These are phyloP conservation scores for Cygnus atratus DNA, from an alignment of 2,113 vertebrate species.

Conservation along the genomic window DNA sequence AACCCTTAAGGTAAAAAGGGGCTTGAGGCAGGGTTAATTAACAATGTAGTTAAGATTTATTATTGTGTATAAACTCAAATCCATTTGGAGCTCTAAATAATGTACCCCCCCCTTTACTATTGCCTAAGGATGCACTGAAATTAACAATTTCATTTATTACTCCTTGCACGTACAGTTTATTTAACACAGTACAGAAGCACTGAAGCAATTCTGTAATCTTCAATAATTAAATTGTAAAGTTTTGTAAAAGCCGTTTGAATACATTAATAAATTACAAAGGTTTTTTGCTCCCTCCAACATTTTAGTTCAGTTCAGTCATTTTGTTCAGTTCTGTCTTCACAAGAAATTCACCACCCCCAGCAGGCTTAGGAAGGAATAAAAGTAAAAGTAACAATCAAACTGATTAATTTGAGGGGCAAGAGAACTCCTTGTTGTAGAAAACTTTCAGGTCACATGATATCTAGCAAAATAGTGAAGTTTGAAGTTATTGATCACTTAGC, in stretches of 20 bases:
- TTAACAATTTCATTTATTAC: slow-evolving; percentile 65
- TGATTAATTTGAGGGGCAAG: slow-evolving; percentile 30
- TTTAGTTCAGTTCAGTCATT: slow-evolving; percentile 9
- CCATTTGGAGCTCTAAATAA: slow-evolving; percentile 60
- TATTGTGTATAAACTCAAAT: slow-evolving; percentile 55
- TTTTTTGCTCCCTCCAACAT: slow-evolving; percentile 8
- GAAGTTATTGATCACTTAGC: neutral
- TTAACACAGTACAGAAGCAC: slow-evolving; percentile 44
- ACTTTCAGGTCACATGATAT: neutral
- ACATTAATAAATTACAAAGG: slow-evolving; percentile 54
- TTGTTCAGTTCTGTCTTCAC: slow-evolving; percentile 18
- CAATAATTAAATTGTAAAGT: slow-evolving; percentile 72
- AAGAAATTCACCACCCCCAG: slow-evolving; percentile 15
- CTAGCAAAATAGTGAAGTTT: neutral
- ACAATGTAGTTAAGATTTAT: slow-evolving; percentile 62
- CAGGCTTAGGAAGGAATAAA: slow-evolving; percentile 26
- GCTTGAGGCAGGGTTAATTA: slow-evolving; percentile 54
- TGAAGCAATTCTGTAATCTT: slow-evolving; percentile 67
- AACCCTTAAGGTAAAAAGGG: neutral
- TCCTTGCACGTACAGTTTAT: slow-evolving; percentile 57
- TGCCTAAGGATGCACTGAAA: slow-evolving; percentile 50
- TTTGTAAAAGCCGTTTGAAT: slow-evolving; percentile 64
- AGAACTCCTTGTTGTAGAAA: neutral
- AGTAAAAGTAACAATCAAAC: slow-evolving; percentile 24
- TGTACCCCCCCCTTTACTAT: neutral